Percentiles rank a stretch among this genome's conserved stretches.
Conservation (phyloP, 1,140 invertebrate genomes). For the Babylonia areolata region DNA sequence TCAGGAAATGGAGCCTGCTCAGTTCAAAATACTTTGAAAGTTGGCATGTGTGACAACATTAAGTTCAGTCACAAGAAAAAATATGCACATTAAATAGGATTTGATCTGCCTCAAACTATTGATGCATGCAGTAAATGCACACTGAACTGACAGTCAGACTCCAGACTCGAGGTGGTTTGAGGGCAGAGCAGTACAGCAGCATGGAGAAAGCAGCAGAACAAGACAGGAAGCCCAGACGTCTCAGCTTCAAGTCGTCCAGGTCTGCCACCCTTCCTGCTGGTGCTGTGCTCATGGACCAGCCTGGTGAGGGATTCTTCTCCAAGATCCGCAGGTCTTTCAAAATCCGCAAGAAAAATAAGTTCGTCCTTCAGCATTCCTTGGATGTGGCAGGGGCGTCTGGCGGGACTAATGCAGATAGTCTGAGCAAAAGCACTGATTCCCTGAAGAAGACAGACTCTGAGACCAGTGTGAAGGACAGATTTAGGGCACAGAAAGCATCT, state of each 20-base stretch:
- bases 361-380: background rate
- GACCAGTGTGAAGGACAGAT: background rate
- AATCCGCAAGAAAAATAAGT: slow-evolving; percentile 39
- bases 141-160: no score
- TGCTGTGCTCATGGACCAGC: slow-evolving; percentile 7
- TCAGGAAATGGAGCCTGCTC: no score
- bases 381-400: background rate
- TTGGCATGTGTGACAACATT: no score
- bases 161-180: no score
- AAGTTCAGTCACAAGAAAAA: no score
- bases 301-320: slow-evolving; percentile 38
- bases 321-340: slow-evolving; percentile 38
- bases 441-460: background rate
- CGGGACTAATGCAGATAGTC: background rate
- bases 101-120: no score
- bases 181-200: background rate
- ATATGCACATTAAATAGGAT: no score
- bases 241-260: background rate
- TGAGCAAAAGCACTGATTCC: slow-evolving; percentile 11
- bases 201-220: slow-evolving; percentile 4
- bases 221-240: slow-evolving; percentile 17
- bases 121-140: no score
- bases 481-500: slow-evolving; percentile 9
- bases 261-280: slow-evolving; percentile 37
- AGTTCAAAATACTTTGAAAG: no score